These are phyloP conservation scores for Myopa testacea DNA, from an alignment of 2,888 invertebrate genomes.

Conservation along the genomic window DNA sequence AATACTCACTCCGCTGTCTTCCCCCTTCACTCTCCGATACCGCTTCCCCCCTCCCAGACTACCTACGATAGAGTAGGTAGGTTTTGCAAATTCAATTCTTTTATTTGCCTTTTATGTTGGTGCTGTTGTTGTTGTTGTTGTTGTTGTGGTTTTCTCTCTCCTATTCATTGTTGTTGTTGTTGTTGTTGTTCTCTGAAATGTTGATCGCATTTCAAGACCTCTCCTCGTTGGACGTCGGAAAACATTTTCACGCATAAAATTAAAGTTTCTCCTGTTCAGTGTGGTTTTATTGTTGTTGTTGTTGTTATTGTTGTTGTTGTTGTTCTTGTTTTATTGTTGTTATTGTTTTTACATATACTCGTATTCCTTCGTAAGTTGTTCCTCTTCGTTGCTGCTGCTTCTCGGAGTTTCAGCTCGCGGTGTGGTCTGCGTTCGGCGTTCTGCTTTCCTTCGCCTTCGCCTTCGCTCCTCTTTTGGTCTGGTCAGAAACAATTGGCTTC, in stretches of 20 bases:
- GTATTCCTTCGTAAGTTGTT: neutral
- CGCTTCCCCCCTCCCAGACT: too few relatives aligned
- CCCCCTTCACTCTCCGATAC: too few relatives aligned
- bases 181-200: constrained; percentile 10
- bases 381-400: neutral
- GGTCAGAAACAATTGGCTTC: constrained; percentile 59
- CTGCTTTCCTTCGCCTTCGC: neutral
- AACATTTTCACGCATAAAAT: constrained; percentile 35
- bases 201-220: neutral
- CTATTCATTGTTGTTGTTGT: neutral
- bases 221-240: neutral
- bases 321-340: neutral
- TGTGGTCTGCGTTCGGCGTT: neutral
- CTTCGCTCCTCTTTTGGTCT: neutral
- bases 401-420: neutral
- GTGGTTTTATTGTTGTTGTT: neutral
- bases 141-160: constrained; percentile 12
- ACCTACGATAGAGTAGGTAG: too few relatives aligned
- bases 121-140: constrained; percentile 17
- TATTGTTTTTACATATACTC: neutral
- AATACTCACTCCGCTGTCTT: too few relatives aligned
- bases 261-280: constrained; percentile 16
- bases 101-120: neutral
- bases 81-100: too few relatives aligned
- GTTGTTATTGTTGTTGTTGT: neutral